phyloP scores from a whole-genome alignment of 2,113 vertebrate genomes.

The Aphelocoma coerulescens region DNA sequence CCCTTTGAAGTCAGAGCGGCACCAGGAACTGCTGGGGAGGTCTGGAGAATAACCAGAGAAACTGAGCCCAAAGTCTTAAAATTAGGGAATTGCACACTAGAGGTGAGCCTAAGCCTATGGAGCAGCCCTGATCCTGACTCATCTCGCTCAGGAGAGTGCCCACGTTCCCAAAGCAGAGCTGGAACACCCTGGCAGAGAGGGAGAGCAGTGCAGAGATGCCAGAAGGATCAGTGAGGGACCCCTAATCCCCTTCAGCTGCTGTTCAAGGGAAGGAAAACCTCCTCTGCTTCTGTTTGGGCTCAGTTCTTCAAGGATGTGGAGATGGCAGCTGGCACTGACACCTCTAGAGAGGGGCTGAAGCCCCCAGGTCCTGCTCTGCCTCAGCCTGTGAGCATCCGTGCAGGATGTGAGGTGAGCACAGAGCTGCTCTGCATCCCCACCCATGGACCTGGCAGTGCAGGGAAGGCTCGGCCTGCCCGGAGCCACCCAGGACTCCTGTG shows the following conservation, averaged over 20 bases:
- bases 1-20: slow-evolving; percentile 46
- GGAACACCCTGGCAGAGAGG: background rate
- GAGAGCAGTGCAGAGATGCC: background rate
- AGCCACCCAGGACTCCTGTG: background rate
- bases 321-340: background rate
- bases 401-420: accelerated
- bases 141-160: background rate
- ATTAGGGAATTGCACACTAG: background rate
- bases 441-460: background rate
- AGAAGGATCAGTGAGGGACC: background rate
- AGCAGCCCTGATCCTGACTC: background rate
- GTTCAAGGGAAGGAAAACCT: background rate
- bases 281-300: background rate
- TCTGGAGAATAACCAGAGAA: slow-evolving; percentile 22
- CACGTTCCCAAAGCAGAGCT: background rate
- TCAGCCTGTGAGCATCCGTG: background rate
- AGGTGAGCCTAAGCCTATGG: background rate
- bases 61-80: background rate
- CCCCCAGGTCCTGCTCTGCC: background rate
- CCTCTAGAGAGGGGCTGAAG: background rate
- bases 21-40: background rate
- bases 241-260: accelerated
- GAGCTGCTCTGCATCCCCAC: background rate
- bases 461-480: background rate
- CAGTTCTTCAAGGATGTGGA: background rate